Percentiles rank a stretch among this genome's conserved stretches.
Evolutionary conservation across 2,888 invertebrate genomes (phyloP).

Genomic region (Tipula vernalis): DNA sequence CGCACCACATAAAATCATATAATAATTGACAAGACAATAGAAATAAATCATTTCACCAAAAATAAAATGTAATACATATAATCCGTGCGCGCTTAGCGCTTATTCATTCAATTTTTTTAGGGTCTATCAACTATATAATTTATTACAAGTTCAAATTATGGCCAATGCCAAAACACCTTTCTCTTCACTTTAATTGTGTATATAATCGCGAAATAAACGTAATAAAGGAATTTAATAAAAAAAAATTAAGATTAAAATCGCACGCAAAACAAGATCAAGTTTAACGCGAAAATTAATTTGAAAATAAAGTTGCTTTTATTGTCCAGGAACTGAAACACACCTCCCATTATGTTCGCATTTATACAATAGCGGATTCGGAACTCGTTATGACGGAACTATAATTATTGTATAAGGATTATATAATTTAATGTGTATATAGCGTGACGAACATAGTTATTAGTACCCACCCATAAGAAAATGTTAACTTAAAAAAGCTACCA

Average conservation of each 20-base stretch:
- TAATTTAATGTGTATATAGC: too few relatives aligned
- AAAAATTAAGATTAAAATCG: not conserved
- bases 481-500: too few relatives aligned
- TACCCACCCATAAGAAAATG: too few relatives aligned
- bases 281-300: not conserved
- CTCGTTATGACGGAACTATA: too few relatives aligned
- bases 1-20: not conserved
- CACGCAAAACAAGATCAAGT: not conserved
- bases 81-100: too few relatives aligned
- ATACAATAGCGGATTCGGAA: not conserved
- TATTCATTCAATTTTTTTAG: not conserved
- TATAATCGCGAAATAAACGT: not conserved
- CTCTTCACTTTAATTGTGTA: not conserved
- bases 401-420: too few relatives aligned
- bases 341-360: not conserved
- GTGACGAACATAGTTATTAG: too few relatives aligned
- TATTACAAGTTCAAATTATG: not conserved
- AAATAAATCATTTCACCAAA: not conserved
- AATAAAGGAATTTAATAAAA: not conserved
- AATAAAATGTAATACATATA: not conserved
- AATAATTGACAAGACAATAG: not conserved
- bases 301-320: not conserved
- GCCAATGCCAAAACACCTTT: not conserved
- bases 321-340: not conserved
- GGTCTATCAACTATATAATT: not conserved